Conservation (phyloP, 2,797 vertebrate genomes). For the Cheirogaleus major region DNA sequence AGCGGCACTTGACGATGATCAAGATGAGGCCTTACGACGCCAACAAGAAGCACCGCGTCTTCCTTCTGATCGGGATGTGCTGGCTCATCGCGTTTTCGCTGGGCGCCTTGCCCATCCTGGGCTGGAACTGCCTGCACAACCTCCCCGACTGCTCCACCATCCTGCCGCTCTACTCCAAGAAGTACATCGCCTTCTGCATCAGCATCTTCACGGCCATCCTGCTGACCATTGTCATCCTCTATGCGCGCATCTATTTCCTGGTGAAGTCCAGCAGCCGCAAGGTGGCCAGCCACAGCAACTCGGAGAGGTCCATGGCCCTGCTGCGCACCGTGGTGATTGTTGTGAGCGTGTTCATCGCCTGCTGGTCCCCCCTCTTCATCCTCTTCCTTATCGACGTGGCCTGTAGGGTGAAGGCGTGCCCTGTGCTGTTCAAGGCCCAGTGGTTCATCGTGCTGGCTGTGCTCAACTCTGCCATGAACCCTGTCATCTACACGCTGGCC, state of each 20-base stretch:
- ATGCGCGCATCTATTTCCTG: slow-evolving; percentile 94
- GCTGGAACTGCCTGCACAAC: slow-evolving; percentile 96
- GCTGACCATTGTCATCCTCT: slow-evolving; percentile 93
- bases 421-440: slow-evolving; percentile 90
- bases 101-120: slow-evolving; percentile 94
- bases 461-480: slow-evolving; percentile 97
- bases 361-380: slow-evolving; percentile 95
- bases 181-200: slow-evolving; percentile 95
- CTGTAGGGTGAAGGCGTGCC: slow-evolving; percentile 87
- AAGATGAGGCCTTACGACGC: slow-evolving; percentile 97
- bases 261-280: slow-evolving; percentile 95
- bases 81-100: slow-evolving; percentile 94
- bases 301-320: slow-evolving; percentile 94
- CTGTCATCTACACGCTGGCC: slow-evolving; percentile 96
- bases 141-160: slow-evolving; percentile 95
- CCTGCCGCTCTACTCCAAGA: slow-evolving; percentile 95
- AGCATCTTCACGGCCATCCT: slow-evolving; percentile 93
- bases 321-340: slow-evolving; percentile 96
- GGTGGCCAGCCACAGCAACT: slow-evolving; percentile 93
- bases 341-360: slow-evolving; percentile 95
- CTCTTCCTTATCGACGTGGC: slow-evolving; percentile 95
- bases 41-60: slow-evolving; percentile 96
- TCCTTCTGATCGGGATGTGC: slow-evolving; percentile 95
- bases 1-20: slow-evolving; percentile 98
- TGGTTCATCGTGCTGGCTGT: slow-evolving; percentile 95